Percentiles rank a stretch among this genome's conserved stretches.
These are phyloP conservation scores for Drosophila pseudoananassae DNA, from an alignment of 1,140 invertebrate genomes.

Conservation along the genomic window DNA sequence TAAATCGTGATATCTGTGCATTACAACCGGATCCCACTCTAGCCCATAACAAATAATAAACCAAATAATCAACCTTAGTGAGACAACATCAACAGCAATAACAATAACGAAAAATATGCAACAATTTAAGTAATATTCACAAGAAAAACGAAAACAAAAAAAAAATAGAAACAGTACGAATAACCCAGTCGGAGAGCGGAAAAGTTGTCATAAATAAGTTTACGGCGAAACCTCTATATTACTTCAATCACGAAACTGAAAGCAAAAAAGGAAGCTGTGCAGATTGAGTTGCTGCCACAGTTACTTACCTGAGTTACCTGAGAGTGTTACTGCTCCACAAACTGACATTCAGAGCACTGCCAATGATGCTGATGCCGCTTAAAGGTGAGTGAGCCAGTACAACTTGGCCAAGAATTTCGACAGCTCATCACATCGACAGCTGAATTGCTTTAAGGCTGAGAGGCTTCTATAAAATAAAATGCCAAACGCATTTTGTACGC, in stretches of 20 bases:
- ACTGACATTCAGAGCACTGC: constrained; percentile 57
- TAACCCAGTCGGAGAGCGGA: constrained; percentile 54
- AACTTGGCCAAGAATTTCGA: constrained; percentile 27
- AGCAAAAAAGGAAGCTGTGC: constrained; percentile 65
- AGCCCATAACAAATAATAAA: constrained; percentile 51
- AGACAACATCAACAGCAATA: constrained; percentile 35
- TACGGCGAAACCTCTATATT: constrained; percentile 55
- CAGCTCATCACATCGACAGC: constrained; percentile 26
- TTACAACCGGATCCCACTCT: constrained; percentile 60
- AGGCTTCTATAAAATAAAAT: constrained; percentile 30
- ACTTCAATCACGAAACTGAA: constrained; percentile 72
- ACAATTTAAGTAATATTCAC: constrained; percentile 66
- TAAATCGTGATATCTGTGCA: constrained; percentile 67
- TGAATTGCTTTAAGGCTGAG: constrained; percentile 8
- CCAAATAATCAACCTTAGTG: constrained; percentile 47
- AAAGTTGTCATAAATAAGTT: constrained; percentile 66
- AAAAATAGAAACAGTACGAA: constrained; percentile 35
- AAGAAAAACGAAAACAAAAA: constrained; percentile 42
- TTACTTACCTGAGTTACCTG: constrained; percentile 31
- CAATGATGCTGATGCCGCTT: constrained; percentile 67
- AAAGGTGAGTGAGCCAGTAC: constrained; percentile 68
- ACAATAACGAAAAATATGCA: constrained; percentile 54
- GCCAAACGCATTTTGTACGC: constrained; percentile 57
- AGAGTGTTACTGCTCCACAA: constrained; percentile 56
- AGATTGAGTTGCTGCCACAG: constrained; percentile 61